These are phyloP conservation scores for Notodonta ziczac DNA, from an alignment of 2,888 invertebrate species.

Conservation along the genomic window DNA sequence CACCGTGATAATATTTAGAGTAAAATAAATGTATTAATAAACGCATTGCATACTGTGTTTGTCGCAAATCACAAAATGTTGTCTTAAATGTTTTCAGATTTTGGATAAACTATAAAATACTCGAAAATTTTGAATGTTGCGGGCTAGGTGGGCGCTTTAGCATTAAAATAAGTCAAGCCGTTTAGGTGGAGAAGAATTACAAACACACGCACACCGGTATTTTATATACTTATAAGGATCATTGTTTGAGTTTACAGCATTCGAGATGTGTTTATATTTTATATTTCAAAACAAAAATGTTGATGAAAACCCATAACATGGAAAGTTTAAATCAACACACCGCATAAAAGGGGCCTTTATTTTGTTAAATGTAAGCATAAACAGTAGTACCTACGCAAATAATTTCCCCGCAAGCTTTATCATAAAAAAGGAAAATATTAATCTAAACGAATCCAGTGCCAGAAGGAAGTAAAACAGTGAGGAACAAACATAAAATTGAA, in stretches of 20 bases:
- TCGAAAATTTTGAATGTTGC: too few relatives aligned
- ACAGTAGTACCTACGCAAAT: slow-evolving; percentile 27
- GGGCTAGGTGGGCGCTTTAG: too few relatives aligned
- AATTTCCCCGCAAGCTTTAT: slow-evolving; percentile 27
- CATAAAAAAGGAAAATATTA: slow-evolving; percentile 36
- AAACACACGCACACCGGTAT: too few relatives aligned
- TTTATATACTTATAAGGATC: neutral
- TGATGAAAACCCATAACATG: slow-evolving; percentile 9
- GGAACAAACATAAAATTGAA: slow-evolving; percentile 55
- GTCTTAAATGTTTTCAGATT: too few relatives aligned
- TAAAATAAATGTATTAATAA: too few relatives aligned
- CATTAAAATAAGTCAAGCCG: too few relatives aligned
- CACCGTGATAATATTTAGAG: too few relatives aligned
- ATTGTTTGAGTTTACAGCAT: neutral
- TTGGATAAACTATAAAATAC: too few relatives aligned
- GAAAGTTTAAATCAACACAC: slow-evolving; percentile 18
- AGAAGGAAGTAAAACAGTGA: slow-evolving; percentile 35
- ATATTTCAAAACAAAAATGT: slow-evolving; percentile 4
- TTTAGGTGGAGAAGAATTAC: too few relatives aligned
- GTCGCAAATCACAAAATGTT: too few relatives aligned
- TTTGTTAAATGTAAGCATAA: slow-evolving; percentile 29
- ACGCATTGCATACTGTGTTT: too few relatives aligned
- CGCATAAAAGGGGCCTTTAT: slow-evolving; percentile 23
- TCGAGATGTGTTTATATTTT: neutral
- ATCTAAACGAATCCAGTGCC: slow-evolving; percentile 36